Base-by-base conservation (phyloP, 2,113 vertebrate genomes). In the Microcebus lehilahytsara region DNA sequence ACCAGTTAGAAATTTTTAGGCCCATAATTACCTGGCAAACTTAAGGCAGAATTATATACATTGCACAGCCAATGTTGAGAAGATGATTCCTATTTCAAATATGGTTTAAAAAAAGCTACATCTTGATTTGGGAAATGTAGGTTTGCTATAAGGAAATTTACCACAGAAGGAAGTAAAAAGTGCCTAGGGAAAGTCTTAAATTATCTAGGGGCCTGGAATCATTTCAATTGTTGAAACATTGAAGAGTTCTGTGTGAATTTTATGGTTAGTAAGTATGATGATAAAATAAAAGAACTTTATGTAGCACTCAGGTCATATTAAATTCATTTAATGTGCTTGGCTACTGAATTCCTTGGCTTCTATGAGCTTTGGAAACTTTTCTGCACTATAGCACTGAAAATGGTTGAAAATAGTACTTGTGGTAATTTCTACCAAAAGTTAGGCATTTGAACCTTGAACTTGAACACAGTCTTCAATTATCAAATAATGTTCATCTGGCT, bases 1-100 rank as follows among this genome's bases (percentile, higher is more conserved):
- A 51, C 12, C 34, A 78, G 60, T 92, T 91, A 85, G 40, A 90
- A 87, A 93, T 90, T 62, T 93, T 80, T 10, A 85, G 83, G 7
- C 49, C 75, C 32, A 8, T 93, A 87, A 77, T 60, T 83, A 79
- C 40, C 69, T 96, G 84, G 53, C 11, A 80, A 4, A 67, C 32
- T 60, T 53, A 46, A 93, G 46, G n/a, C 40, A 46, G 1, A 46
- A 1, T 27, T 56, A 30, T 58, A 3, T 56, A 17, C 3, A 80
- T 85, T 49, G 25, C 13, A 27, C 23, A 83, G 11, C 42, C 17
- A 23, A 2, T 88, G 91, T 89, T 84, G 37, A 62, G 56, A 88
- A 96, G 46, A 46, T 13, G 6, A 34, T 85, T 64, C 19, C 25
- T 67, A 85, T 1, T 88, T 49, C n/a, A 22, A 84, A 69, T 95